phyloP scores from a whole-genome alignment of 2,888 invertebrate genomes.

The Sepioteuthis lessoniana region DNA sequence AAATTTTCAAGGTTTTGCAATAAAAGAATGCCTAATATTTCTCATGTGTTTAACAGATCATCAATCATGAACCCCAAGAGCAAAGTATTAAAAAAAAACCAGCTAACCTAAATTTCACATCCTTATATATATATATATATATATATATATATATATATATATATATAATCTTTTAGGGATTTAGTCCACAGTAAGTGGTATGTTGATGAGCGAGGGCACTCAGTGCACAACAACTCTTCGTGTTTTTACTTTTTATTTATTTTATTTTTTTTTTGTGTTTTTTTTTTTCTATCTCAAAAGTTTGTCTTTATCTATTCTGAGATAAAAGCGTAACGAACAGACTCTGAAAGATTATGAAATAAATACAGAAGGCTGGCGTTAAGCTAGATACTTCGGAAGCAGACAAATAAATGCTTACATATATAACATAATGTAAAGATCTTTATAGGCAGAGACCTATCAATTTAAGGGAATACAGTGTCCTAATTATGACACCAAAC shows the following conservation, averaged over 20 bases:
- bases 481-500: no score
- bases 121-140: not conserved
- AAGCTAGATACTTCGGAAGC: not conserved
- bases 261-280: no score
- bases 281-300: no score
- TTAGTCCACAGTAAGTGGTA: not conserved
- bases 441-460: no score
- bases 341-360: not conserved
- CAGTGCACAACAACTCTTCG: constrained; percentile 3
- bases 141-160: no score
- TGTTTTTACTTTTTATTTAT: no score
- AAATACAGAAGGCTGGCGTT: not conserved
- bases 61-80: constrained; percentile 1
- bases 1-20: not conserved
- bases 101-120: not conserved
- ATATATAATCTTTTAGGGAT: no score
- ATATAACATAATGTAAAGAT: no score
- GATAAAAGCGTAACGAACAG: not conserved
- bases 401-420: no score
- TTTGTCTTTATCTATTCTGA: not conserved
- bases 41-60: not conserved
- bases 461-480: no score
- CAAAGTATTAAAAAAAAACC: not conserved
- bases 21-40: not conserved
- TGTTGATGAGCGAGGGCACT: not conserved